Percentiles rank a stretch among this genome's conserved stretches.
Evolutionary conservation across 2,113 vertebrate species (phyloP).

Genomic region (Ailuropoda melanoleuca): DNA sequence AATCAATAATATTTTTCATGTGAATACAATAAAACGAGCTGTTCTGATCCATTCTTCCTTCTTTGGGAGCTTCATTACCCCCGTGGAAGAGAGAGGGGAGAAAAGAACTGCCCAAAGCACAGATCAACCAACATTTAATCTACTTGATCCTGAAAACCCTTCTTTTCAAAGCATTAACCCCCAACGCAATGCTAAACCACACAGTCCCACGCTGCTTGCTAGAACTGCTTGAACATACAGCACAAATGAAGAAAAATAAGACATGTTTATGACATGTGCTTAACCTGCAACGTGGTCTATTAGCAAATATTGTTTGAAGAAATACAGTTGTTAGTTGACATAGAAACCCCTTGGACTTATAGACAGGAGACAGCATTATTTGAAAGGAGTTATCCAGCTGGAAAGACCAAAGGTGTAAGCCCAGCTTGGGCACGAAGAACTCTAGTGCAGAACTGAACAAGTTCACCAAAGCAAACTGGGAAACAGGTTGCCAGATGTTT

Average conservation of each 20-base stretch:
- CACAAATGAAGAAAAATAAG: slow-evolving; percentile 7
- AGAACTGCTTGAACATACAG: not conserved
- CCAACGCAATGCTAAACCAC: not conserved
- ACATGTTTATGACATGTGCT: not conserved
- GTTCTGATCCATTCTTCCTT: slow-evolving; percentile 34
- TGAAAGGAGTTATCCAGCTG: not conserved
- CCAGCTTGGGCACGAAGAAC: not conserved
- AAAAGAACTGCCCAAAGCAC: not conserved
- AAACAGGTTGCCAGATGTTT: not conserved
- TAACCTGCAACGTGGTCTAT: not conserved
- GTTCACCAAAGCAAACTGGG: not conserved
- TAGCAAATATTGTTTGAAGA: slow-evolving; percentile 28
- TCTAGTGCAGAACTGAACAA: not conserved
- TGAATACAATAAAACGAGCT: slow-evolving; percentile 51
- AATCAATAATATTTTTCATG: slow-evolving; percentile 64
- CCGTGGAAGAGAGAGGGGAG: not conserved
- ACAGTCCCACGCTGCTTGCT: not conserved
- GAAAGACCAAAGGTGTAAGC: not conserved
- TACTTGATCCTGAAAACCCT: slow-evolving; percentile 29
- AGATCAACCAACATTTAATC: slow-evolving; percentile 40
- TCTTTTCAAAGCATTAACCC: not conserved
- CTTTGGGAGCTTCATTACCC: not conserved
- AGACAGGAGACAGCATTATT: not conserved
- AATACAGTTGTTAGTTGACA: not conserved
- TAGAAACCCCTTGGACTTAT: not conserved